Evolutionary conservation across 2,888 invertebrate species (phyloP), one percentile per base, ranked within the genome.

Genomic region (Exephanes ischioxanthus): DNA sequence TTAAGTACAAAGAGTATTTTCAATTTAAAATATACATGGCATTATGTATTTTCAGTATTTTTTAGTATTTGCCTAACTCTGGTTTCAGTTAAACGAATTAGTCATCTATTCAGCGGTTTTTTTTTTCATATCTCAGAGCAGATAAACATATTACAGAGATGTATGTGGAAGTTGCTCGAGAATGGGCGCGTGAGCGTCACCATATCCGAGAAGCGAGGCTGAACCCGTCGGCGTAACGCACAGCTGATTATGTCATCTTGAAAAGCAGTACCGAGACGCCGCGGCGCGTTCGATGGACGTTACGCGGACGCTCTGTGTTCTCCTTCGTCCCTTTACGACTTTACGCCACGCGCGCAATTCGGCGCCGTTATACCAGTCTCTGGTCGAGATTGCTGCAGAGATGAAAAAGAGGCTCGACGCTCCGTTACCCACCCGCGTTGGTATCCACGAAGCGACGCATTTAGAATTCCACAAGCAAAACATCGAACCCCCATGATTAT

Each of bases 231-330:
- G 81, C 85, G 84, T 70, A 48, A 68, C 80, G 66, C 45, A 22
- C 68, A 66, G 76, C 78, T 66, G 86, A 86, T 88, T 87, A 88
- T 89, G 87, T 89, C 89, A 90, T 80, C 80, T 87, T 77, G 70
- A 84, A 88, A 90, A 89, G 88, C 87, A 89, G 88, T 87, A 85
- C 89, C 88, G 72, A 83, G 81, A 71, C 81, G 77, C 53, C 55
- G 78, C 89, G 86, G 58, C 53, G 83, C 89, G 84, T 78, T 88
- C 84, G 30, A 51, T 68, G 79, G 80, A 79, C 76, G 86, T 77
- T 53, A 7, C 67, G 81, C 78, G 75, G 71, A 45, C 75, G 63
- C 70, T 53, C 70, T 45, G 19, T n/a, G 75, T 80, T 78, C 70
- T 79, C 78, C 72, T 61, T 86, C 72, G 68, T 75, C 68, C 30